Conservation (phyloP, 2,797 vertebrate species). For the Fringilla coelebs region DNA sequence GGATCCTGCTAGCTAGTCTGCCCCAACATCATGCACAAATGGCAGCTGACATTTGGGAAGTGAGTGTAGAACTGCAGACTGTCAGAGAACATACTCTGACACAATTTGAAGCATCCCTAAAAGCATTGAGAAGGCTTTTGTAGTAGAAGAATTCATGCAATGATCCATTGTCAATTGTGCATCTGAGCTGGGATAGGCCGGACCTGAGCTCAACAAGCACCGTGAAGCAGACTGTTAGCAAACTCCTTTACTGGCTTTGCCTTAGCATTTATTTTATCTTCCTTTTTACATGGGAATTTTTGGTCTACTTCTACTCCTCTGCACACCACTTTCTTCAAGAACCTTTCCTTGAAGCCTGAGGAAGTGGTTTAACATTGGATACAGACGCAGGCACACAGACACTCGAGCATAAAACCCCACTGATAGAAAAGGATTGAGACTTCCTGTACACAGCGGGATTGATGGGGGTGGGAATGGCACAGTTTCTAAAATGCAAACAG, state of each 20-base stretch:
- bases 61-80: background rate
- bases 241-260: background rate
- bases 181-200: background rate
- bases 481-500: background rate
- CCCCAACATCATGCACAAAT: background rate
- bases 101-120: background rate
- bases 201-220: background rate
- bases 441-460: background rate
- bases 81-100: background rate
- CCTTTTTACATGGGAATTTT: background rate
- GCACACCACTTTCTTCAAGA: background rate
- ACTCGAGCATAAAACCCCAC: background rate
- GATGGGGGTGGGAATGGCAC: background rate
- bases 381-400: background rate
- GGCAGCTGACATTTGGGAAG: background rate
- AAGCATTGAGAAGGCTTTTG: background rate
- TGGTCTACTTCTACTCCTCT: background rate
- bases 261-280: background rate
- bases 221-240: background rate
- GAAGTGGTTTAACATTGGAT: constrained; percentile 34
- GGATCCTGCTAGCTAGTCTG: background rate
- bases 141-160: background rate
- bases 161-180: background rate
- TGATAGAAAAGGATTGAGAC: background rate
- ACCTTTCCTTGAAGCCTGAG: constrained; percentile 6